These are phyloP conservation scores for Dinomys branickii DNA, from an alignment of 2,113 vertebrate species.

Conservation along the genomic window DNA sequence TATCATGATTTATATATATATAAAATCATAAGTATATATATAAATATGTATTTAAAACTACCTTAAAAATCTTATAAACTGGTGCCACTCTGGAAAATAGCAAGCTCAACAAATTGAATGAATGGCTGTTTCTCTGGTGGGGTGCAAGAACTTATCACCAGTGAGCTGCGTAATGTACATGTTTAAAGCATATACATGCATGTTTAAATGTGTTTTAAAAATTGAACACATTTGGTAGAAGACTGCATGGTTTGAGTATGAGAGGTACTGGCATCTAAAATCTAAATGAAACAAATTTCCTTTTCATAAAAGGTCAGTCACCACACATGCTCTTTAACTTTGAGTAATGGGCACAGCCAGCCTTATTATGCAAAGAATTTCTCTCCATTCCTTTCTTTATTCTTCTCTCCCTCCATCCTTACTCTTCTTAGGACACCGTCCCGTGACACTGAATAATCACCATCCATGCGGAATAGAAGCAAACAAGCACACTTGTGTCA, in stretches of 20 bases:
- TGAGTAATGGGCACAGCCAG: not conserved
- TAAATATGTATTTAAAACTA: not conserved
- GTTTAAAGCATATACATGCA: not conserved
- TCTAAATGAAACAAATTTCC: not conserved
- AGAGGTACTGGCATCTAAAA: not conserved
- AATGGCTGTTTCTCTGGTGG: not conserved
- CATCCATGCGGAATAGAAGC: not conserved
- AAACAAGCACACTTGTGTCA: not conserved
- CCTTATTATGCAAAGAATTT: not conserved
- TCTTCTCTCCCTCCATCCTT: not conserved
- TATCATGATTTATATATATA: no score
- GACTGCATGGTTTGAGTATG: not conserved
- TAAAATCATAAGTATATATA: no score
- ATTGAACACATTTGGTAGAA: not conserved
- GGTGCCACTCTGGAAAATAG: not conserved
- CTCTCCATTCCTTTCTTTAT: not conserved
- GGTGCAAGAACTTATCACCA: not conserved
- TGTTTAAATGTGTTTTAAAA: not conserved
- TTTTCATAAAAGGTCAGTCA: no score
- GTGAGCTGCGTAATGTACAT: not conserved
- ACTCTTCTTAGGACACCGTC: not conserved
- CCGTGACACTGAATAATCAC: not conserved
- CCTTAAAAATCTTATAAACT: not conserved
- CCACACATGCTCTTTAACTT: not conserved
- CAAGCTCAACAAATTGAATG: not conserved